Conservation (phyloP, 2,113 vertebrate genomes). For the Paramormyrops kingsleyae region DNA sequence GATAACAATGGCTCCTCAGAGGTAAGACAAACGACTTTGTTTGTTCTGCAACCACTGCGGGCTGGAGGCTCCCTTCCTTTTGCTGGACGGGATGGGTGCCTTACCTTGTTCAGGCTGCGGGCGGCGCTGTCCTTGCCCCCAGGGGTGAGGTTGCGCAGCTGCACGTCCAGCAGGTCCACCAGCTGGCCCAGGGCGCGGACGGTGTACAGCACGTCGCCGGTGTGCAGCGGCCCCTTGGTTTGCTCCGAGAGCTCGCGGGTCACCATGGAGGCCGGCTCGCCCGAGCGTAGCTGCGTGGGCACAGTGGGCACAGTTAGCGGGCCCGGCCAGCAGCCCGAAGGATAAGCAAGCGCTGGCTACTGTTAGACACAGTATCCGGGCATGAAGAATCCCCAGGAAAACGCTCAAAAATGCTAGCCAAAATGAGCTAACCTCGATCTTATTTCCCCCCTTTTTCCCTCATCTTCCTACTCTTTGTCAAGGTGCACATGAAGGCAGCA, state of each 20-base stretch:
- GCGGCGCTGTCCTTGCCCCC: slow-evolving; percentile 95
- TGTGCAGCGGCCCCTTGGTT: slow-evolving; percentile 80
- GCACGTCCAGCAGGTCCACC: slow-evolving; percentile 87
- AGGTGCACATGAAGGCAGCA: not conserved
- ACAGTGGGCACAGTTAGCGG: not conserved
- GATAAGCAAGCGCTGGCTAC: not conserved
- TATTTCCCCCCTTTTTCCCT: not conserved
- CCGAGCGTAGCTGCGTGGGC: slow-evolving; percentile 69
- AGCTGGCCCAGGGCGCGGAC: slow-evolving; percentile 90
- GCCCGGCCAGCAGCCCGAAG: not conserved
- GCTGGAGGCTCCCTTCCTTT: not conserved
- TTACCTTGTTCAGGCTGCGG: slow-evolving; percentile 94
- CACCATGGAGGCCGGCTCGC: slow-evolving; percentile 90
- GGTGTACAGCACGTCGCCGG: slow-evolving; percentile 84
- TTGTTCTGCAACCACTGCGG: not conserved
- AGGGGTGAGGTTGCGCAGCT: slow-evolving; percentile 88
- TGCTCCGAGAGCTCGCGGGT: slow-evolving; percentile 90
- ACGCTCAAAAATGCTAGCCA: not conserved
- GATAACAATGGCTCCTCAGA: not conserved
- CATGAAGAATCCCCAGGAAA: not conserved
- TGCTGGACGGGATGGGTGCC: not conserved
- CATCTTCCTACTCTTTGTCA: not conserved
- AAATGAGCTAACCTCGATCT: not conserved
- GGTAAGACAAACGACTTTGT: not conserved
- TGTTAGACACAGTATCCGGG: not conserved